Conservation (phyloP, 2,113 vertebrate species). For the Megaceryle torquata region DNA sequence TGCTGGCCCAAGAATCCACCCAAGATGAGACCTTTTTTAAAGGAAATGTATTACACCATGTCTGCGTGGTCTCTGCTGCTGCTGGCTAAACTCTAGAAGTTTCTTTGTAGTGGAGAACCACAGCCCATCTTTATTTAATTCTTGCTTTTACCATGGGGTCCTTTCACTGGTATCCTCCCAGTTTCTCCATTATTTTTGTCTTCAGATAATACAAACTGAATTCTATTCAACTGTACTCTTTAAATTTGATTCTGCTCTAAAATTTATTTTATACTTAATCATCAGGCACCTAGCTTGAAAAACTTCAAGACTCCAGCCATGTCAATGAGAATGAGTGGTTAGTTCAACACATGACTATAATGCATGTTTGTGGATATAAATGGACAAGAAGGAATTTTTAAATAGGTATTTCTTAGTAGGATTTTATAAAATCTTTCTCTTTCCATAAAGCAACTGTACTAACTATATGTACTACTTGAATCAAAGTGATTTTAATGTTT, state of each 20-base stretch:
- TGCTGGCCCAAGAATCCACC: neutral
- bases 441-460: neutral
- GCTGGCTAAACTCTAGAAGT: neutral
- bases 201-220: neutral
- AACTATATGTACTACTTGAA: neutral
- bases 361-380: neutral
- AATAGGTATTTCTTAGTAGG: neutral
- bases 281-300: neutral
- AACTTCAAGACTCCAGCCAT: neutral
- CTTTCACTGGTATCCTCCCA: neutral
- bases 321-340: neutral
- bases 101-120: neutral
- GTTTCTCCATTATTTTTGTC: neutral
- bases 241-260: neutral
- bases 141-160: neutral
- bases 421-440: neutral
- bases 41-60: neutral
- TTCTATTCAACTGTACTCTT: neutral
- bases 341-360: neutral
- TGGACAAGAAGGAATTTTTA: neutral
- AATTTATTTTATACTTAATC: neutral
- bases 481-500: neutral
- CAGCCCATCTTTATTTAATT: neutral
- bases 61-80: neutral
- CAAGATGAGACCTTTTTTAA: neutral